Evolutionary conservation across 2,797 vertebrate genomes (phyloP).

Genomic region (Antennarius maculatus): DNA sequence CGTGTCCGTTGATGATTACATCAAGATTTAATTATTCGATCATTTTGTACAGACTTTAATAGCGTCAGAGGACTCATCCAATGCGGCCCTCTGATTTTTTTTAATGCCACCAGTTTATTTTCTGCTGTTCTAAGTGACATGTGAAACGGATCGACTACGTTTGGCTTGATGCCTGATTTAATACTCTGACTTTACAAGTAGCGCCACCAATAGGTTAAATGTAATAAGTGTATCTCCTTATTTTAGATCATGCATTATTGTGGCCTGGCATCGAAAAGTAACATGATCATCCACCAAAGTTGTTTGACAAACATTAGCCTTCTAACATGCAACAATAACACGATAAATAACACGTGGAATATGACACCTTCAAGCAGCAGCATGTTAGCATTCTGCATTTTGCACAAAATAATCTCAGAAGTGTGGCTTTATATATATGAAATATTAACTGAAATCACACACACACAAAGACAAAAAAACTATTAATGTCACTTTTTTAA

Average conservation of each 20-base stretch:
- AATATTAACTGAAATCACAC: too few species aligned
- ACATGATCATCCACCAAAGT: not conserved
- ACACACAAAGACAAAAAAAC: too few species aligned
- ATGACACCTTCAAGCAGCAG: not conserved
- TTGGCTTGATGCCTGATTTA: not conserved
- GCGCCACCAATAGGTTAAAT: not conserved
- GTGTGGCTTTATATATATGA: too few species aligned
- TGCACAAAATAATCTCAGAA: not conserved
- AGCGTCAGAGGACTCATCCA: not conserved
- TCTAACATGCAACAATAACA: not conserved
- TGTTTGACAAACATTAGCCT: not conserved
- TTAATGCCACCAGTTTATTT: not conserved
- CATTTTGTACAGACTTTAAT: not conserved
- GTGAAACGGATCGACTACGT: not conserved
- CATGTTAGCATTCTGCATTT: not conserved
- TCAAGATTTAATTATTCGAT: not conserved
- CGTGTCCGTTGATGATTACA: not conserved
- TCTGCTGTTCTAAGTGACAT: not conserved
- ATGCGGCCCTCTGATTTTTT: not conserved
- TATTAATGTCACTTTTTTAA: too few species aligned
- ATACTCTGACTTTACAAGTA: not conserved
- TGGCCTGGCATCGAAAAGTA: not conserved
- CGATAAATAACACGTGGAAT: not conserved
- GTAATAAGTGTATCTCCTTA: too few species aligned
- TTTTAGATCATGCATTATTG: not conserved